Evolutionary conservation across 2,888 invertebrate species (phyloP).

Genomic region (Thyatira batis): DNA sequence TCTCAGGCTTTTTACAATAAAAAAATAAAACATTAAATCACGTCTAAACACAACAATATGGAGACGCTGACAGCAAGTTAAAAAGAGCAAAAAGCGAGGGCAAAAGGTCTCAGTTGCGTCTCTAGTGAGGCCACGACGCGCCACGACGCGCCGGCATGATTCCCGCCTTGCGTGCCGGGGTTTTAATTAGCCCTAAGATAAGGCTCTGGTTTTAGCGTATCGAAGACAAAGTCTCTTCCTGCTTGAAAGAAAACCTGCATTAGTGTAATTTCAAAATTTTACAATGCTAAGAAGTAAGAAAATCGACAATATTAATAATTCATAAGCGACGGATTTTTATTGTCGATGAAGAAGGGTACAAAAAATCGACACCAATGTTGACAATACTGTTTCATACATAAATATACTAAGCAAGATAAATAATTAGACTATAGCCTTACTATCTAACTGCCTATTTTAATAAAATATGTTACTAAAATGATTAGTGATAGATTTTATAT

Average conservation of each 20-base stretch:
- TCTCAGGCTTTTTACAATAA: neutral
- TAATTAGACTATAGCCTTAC: too few relatives aligned
- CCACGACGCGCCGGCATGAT: slow-evolving; percentile 19
- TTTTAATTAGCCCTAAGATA: slow-evolving; percentile 60
- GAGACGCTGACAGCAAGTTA: slow-evolving; percentile 22
- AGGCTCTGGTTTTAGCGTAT: slow-evolving; percentile 2
- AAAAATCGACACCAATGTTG: too few relatives aligned
- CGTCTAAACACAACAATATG: neutral
- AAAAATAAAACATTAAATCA: neutral
- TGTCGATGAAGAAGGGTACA: too few relatives aligned
- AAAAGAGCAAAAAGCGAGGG: slow-evolving; percentile 42
- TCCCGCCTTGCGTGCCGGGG: slow-evolving; percentile 37
- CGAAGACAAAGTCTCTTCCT: neutral
- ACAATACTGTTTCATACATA: too few relatives aligned
- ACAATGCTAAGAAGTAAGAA: neutral
- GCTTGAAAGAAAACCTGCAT: too few relatives aligned
- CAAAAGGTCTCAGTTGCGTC: slow-evolving; percentile 31
- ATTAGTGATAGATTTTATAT: too few relatives aligned
- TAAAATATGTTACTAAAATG: too few relatives aligned
- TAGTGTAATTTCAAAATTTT: too few relatives aligned
- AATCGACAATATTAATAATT: neutral
- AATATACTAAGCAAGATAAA: too few relatives aligned
- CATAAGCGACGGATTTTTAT: neutral
- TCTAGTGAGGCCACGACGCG: slow-evolving; percentile 14
- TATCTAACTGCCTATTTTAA: too few relatives aligned